These are phyloP conservation scores for Haplochromis burtoni DNA, from an alignment of 2,113 vertebrate genomes.

Conservation along the genomic window DNA sequence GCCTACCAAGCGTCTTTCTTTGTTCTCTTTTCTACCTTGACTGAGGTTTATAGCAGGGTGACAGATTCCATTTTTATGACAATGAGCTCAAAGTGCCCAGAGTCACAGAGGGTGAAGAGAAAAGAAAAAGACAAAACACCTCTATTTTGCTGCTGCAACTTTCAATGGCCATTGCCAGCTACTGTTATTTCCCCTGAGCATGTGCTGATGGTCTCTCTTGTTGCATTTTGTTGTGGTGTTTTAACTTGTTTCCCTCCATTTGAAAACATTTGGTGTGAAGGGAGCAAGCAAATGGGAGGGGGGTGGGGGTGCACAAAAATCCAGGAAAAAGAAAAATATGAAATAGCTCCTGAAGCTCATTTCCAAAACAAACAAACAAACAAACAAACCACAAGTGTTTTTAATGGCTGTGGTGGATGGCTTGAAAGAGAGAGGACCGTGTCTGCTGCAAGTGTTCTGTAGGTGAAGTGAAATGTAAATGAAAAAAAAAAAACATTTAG, in stretches of 20 bases:
- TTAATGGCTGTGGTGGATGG: constrained; percentile 4
- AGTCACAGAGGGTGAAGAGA: constrained; percentile 17
- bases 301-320: background rate
- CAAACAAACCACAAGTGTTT: constrained; percentile 10
- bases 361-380: constrained; percentile 15
- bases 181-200: constrained; percentile 66
- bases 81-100: constrained; percentile 50
- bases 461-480: constrained; percentile 27
- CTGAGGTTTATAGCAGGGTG: constrained; percentile 30
- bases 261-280: constrained; percentile 41
- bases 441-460: background rate
- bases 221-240: constrained; percentile 51
- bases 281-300: background rate
- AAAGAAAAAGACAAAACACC: constrained; percentile 43
- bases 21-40: constrained; percentile 35
- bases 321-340: constrained; percentile 17
- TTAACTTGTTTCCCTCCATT: constrained; percentile 60
- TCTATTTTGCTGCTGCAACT: constrained; percentile 49
- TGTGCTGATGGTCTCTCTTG: constrained; percentile 34
- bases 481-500: background rate
- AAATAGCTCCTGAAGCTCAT: constrained; percentile 17
- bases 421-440: background rate
- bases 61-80: constrained; percentile 61
- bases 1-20: constrained; percentile 11
- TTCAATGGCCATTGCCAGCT: constrained; percentile 41